Evolutionary conservation across 2,797 vertebrate species (phyloP).

Genomic region (Lutjanus argentimaculatus): DNA sequence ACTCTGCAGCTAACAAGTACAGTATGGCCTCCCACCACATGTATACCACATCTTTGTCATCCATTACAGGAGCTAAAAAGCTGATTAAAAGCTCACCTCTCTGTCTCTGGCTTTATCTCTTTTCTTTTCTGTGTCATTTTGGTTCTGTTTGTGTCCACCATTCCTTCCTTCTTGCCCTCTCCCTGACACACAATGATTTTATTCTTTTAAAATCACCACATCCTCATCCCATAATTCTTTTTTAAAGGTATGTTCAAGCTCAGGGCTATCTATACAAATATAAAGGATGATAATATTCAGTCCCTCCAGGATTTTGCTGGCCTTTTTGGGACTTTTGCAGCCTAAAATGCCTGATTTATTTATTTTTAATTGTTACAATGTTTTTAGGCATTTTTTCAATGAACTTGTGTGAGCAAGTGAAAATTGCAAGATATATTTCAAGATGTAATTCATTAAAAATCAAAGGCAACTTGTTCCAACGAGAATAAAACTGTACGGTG

Average conservation of each 20-base stretch:
- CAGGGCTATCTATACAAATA: background rate
- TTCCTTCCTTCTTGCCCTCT: background rate
- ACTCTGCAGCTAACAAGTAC: background rate
- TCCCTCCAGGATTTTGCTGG: too few relatives aligned
- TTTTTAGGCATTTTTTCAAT: too few relatives aligned
- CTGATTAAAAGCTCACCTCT: constrained; percentile 2
- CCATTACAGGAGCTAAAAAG: constrained; percentile 3
- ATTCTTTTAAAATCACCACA: constrained; percentile 9
- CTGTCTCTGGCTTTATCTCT: background rate
- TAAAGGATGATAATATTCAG: background rate
- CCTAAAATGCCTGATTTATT: too few relatives aligned
- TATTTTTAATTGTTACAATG: too few relatives aligned
- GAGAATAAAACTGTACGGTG: too few relatives aligned
- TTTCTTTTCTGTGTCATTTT: constrained; percentile 3
- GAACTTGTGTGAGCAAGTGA: too few relatives aligned
- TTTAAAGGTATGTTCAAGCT: background rate
- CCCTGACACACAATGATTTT: background rate
- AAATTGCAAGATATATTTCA: too few relatives aligned
- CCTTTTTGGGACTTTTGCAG: too few relatives aligned
- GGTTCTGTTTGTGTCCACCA: background rate
- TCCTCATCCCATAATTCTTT: too few relatives aligned
- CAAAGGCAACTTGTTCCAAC: too few relatives aligned
- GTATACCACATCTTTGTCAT: constrained; percentile 16
- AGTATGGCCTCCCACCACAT: constrained; percentile 1
- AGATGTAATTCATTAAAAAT: too few relatives aligned